A percentile compares a stretch with the other conserved stretches of the same genome.
Conservation (phyloP, 2,113 vertebrate genomes). For the Sinocyclocheilus rhinocerous region DNA sequence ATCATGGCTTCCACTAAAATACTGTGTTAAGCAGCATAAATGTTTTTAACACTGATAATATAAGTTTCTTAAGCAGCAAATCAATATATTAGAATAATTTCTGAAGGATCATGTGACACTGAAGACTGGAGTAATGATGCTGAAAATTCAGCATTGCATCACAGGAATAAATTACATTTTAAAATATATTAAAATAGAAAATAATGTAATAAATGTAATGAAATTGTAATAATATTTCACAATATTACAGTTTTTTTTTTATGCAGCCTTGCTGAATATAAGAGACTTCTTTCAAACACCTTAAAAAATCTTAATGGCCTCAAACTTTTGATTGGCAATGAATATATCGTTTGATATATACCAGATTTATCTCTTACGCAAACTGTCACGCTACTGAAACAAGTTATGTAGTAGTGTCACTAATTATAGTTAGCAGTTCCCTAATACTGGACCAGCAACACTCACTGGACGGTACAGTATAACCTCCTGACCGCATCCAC, state of each 20-base stretch:
- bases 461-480: background rate
- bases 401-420: background rate
- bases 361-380: background rate
- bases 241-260: too few relatives aligned
- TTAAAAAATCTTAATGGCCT: too few relatives aligned
- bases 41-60: background rate
- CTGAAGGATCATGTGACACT: background rate
- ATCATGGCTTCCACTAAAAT: too few relatives aligned
- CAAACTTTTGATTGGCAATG: too few relatives aligned
- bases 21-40: too few relatives aligned
- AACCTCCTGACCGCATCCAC: background rate
- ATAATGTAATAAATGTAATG: too few relatives aligned
- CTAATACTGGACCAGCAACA: background rate
- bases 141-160: background rate
- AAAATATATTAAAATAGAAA: too few relatives aligned
- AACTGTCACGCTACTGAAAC: background rate
- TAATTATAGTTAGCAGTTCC: background rate
- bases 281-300: too few relatives aligned
- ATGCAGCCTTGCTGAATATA: too few relatives aligned
- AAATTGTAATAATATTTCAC: too few relatives aligned
- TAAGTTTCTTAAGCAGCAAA: background rate
- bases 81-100: background rate
- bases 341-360: too few relatives aligned
- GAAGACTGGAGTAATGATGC: background rate
- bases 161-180: too few relatives aligned